Evolutionary conservation across 2,113 vertebrate genomes (phyloP).

Genomic region (Dasyornis broadbenti): DNA sequence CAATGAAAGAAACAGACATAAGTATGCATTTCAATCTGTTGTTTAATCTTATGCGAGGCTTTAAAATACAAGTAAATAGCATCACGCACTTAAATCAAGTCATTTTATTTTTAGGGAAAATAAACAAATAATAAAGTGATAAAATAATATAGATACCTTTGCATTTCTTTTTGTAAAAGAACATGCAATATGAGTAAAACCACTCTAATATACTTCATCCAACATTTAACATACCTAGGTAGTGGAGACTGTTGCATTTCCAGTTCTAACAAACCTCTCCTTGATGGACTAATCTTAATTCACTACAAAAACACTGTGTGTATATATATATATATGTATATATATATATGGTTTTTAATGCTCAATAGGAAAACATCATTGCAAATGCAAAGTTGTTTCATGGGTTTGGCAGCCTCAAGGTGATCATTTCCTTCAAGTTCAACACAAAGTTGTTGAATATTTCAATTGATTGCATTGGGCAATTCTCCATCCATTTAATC

Average conservation of each 20-base stretch:
- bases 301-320: neutral
- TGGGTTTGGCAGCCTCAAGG: constrained; percentile 48
- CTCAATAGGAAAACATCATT: constrained; percentile 31
- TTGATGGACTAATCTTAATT: constrained; percentile 38
- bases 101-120: constrained; percentile 60
- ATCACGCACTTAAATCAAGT: constrained; percentile 57
- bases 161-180: neutral
- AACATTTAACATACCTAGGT: neutral
- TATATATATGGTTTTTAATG: neutral
- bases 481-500: constrained; percentile 50
- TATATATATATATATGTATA: neutral
- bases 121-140: constrained; percentile 58
- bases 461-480: constrained; percentile 42
- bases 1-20: constrained; percentile 63
- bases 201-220: neutral
- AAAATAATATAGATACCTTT: constrained; percentile 48
- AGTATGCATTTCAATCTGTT: constrained; percentile 66
- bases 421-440: constrained; percentile 52
- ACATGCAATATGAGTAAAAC: neutral
- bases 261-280: constrained; percentile 13
- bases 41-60: constrained; percentile 43
- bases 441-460: constrained; percentile 47
- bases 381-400: constrained; percentile 38
- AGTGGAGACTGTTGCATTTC: neutral
- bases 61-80: constrained; percentile 73